A percentile compares a stretch with the other conserved stretches of the same genome.
phyloP scores from a whole-genome alignment of 2,888 invertebrate species.

The Ceriagrion tenellum region DNA sequence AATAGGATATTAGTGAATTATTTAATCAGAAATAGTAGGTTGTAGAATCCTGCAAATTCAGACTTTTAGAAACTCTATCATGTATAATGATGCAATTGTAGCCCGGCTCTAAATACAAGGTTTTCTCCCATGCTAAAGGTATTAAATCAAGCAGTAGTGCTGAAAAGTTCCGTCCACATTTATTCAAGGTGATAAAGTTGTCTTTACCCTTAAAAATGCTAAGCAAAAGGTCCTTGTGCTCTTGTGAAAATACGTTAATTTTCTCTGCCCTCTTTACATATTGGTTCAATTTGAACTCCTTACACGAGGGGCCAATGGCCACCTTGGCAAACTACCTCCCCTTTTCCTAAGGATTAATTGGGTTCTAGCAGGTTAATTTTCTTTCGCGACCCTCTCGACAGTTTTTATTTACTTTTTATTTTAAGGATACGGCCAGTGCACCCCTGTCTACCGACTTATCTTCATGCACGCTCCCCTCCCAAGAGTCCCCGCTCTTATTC shows the following conservation, averaged over 20 bases:
- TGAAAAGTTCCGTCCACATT: too few relatives aligned
- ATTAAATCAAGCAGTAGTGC: too few relatives aligned
- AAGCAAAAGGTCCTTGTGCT: background rate
- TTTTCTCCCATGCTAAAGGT: background rate
- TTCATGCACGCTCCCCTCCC: background rate
- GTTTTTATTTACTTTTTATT: slow-evolving; percentile 5
- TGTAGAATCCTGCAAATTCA: too few relatives aligned
- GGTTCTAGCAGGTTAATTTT: background rate
- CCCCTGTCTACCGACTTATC: background rate
- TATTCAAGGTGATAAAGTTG: too few relatives aligned
- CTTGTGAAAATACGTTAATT: background rate
- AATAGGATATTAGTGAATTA: too few relatives aligned
- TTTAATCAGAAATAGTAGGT: too few relatives aligned
- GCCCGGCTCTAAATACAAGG: background rate
- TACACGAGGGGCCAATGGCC: background rate
- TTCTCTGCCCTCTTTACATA: background rate
- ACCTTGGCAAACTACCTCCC: background rate
- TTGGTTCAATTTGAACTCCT: background rate
- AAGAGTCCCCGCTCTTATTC: background rate
- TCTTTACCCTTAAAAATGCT: background rate
- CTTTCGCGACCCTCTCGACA: background rate
- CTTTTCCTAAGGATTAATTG: background rate
- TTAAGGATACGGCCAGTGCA: background rate
- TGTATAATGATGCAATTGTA: too few relatives aligned
- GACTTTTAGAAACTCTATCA: too few relatives aligned